Conservation (phyloP, 2,797 vertebrate species). For the Sebastes dallii region DNA sequence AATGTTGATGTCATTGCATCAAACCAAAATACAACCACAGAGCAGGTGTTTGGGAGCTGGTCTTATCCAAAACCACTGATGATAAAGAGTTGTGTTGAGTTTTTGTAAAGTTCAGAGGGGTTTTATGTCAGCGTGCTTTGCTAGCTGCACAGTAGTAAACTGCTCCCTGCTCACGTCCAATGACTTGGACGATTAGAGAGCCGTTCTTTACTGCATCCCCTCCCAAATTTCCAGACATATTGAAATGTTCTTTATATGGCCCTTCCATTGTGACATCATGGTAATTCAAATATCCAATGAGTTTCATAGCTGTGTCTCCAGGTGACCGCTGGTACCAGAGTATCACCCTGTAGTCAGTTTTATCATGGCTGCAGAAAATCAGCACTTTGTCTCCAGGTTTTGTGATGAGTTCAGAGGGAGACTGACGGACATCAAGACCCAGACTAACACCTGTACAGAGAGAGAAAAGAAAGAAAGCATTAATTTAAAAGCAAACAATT, state of each 20-base stretch:
- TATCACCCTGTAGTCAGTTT: slow-evolving; percentile 24
- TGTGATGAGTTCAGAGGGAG: not conserved
- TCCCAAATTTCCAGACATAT: slow-evolving; percentile 26
- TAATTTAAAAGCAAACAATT: not conserved
- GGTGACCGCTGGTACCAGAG: slow-evolving; percentile 45
- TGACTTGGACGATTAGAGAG: slow-evolving; percentile 21
- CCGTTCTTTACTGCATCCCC: slow-evolving; percentile 14
- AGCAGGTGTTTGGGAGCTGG: not conserved
- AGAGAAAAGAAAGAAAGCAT: too few relatives aligned
- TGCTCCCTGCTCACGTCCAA: slow-evolving; percentile 34
- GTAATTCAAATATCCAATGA: slow-evolving; percentile 14
- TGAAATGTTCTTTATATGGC: too few relatives aligned
- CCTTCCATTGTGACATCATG: too few relatives aligned
- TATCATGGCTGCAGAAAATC: slow-evolving; percentile 39
- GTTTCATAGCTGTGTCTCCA: slow-evolving; percentile 27
- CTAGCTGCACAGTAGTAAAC: slow-evolving; percentile 70
- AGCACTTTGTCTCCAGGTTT: not conserved
- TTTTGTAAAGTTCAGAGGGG: slow-evolving; percentile 30
- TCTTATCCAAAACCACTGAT: not conserved
- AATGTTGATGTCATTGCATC: not conserved
- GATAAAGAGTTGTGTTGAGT: not conserved
- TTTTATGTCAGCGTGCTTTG: slow-evolving; percentile 26
- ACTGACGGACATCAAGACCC: slow-evolving; percentile 23
- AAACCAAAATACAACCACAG: not conserved
- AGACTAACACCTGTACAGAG: slow-evolving; percentile 17